A percentile compares a stretch with the other conserved stretches of the same genome.
These are phyloP conservation scores for Microtus richardsoni DNA, from an alignment of 2,113 vertebrate genomes.

Conservation along the genomic window DNA sequence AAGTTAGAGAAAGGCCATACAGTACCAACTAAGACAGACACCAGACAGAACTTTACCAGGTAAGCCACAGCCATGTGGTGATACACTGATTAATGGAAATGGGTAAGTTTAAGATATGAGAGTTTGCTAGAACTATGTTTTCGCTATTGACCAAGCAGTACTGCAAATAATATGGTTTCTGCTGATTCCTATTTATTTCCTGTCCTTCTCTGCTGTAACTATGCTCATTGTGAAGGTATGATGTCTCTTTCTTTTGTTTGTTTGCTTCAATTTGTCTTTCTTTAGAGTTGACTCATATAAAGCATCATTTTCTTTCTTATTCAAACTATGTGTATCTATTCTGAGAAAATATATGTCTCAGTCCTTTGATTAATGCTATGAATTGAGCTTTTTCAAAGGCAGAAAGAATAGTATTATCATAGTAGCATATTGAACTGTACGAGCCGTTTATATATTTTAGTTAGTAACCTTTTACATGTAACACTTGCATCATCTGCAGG, in stretches of 20 bases:
- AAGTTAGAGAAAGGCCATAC: accelerated
- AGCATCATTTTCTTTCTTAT: neutral
- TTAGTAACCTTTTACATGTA: neutral
- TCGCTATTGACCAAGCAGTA: no score
- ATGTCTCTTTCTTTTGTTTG: neutral
- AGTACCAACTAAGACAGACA: no score
- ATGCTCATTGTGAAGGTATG: neutral
- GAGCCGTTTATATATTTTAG: neutral
- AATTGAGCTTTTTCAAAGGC: neutral
- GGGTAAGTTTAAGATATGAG: no score
- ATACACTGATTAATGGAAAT: no score
- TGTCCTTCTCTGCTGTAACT: neutral
- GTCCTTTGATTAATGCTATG: neutral
- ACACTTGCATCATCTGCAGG: neutral
- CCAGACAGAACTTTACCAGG: no score
- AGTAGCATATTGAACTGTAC: neutral
- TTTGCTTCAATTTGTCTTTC: neutral
- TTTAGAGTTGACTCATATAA: neutral
- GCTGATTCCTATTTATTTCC: neutral
- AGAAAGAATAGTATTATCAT: neutral
- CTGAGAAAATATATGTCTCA: neutral
- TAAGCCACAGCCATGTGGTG: no score
- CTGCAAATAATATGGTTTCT: no score
- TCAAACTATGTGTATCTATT: neutral
- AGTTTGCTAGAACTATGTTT: no score